These are phyloP conservation scores for Hydra vulgaris DNA, from an alignment of 30 jellyfish, hydroid and myxozoan species.

Conservation along the genomic window DNA sequence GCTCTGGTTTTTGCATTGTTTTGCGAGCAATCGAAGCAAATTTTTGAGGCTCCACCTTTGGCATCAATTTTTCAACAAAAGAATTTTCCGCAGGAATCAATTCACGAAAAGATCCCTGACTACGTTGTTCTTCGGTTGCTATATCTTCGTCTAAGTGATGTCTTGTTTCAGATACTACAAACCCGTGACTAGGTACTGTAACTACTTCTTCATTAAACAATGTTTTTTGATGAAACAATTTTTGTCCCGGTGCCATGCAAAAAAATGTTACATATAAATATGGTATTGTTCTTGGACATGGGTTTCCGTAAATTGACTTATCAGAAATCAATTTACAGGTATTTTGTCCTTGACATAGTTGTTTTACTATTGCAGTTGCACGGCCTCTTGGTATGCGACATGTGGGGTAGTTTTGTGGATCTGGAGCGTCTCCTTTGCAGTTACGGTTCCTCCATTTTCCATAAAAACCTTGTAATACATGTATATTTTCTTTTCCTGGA, in stretches of 20 bases:
- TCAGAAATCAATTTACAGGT: conserved; percentile 71
- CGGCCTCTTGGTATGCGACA: conserved; percentile 64
- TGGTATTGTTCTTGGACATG: conserved; percentile 68
- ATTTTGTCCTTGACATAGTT: conserved; percentile 84
- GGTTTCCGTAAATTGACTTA: conserved; percentile 68
- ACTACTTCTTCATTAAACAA: conserved; percentile 17
- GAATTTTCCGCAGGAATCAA: conserved; percentile 14
- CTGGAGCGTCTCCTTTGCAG: conserved; percentile 74
- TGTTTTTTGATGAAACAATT: conserved; percentile 19
- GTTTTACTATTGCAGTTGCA: conserved; percentile 69
- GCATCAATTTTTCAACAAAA: background rate
- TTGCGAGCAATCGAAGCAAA: background rate
- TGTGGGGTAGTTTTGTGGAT: conserved; percentile 65
- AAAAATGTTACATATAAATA: conserved; percentile 84
- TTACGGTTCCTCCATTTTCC: conserved; percentile 96
- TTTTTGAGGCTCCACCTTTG: background rate
- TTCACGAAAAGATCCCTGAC: background rate
- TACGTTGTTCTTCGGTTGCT: background rate
- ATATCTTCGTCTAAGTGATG: background rate
- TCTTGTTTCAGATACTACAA: conserved; percentile 13
- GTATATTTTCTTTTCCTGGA: conserved; percentile 61
- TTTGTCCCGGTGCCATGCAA: conserved; percentile 52
- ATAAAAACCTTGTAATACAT: conserved; percentile 73
- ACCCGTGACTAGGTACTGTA: conserved; percentile 35
- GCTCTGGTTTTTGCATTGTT: background rate